Evolutionary conservation across 2,888 invertebrate genomes (phyloP).

Genomic region (Diarsia dahlii): DNA sequence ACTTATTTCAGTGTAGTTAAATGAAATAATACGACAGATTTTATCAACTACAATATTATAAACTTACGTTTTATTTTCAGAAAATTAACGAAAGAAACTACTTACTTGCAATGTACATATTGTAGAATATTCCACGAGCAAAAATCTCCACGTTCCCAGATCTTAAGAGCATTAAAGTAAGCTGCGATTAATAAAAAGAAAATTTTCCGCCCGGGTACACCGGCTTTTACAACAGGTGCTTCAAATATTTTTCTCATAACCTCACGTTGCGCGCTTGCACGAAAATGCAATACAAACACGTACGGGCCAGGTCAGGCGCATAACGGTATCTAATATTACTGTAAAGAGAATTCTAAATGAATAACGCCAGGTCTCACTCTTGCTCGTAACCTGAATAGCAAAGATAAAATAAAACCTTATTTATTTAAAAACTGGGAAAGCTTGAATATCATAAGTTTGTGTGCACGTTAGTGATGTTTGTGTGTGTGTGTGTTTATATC

Average conservation of each 20-base stretch:
- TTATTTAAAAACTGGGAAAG: conserved; percentile 39
- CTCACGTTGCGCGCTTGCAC: conserved; percentile 16
- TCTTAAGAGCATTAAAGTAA: not conserved
- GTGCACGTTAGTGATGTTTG: not conserved
- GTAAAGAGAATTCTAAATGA: conserved; percentile 57
- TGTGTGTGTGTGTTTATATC: not conserved
- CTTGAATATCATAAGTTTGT: conserved; percentile 40
- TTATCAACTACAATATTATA: too few relatives aligned
- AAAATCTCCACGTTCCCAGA: not conserved
- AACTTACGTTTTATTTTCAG: too few relatives aligned
- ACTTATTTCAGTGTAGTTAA: too few relatives aligned
- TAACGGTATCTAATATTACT: conserved; percentile 37
- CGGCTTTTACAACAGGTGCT: conserved; percentile 36
- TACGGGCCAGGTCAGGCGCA: conserved; percentile 31
- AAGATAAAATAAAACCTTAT: conserved; percentile 48
- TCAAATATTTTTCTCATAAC: conserved; percentile 49
- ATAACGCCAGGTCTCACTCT: conserved; percentile 40
- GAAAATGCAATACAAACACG: conserved; percentile 55
- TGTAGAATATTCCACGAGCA: not conserved
- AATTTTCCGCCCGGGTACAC: conserved; percentile 18
- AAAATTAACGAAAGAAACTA: too few relatives aligned
- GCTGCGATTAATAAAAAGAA: conserved; percentile 37
- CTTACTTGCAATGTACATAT: not conserved
- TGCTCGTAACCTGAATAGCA: conserved; percentile 29
- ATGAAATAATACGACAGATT: too few relatives aligned